Percentiles rank a stretch among this genome's conserved stretches.
Conservation (phyloP, 64 coral and sea anemone genomes). For the Platygyra sinensis region DNA sequence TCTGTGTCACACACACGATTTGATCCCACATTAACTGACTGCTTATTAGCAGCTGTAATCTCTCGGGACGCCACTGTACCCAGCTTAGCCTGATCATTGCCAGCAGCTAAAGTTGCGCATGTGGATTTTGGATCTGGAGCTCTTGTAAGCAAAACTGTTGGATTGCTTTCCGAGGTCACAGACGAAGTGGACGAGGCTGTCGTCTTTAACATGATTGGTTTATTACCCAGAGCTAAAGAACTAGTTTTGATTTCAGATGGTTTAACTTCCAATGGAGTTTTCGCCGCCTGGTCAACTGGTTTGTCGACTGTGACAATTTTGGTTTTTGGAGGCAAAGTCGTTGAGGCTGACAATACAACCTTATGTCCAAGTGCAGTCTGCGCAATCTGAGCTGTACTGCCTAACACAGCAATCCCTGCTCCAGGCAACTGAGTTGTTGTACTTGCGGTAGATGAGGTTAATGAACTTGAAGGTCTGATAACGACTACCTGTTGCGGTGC, state of each 20-base stretch:
- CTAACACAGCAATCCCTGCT: slow-evolving; percentile 6
- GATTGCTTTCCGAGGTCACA: not conserved
- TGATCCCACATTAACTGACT: not conserved
- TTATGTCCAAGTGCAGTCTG: slow-evolving; percentile 8
- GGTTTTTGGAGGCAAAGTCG: not conserved
- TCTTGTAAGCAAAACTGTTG: not conserved
- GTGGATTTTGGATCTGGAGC: slow-evolving; percentile 1
- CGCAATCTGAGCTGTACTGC: not conserved
- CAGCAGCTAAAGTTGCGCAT: not conserved
- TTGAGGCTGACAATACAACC: not conserved
- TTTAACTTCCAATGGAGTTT: not conserved
- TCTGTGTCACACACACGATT: not conserved
- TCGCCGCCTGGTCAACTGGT: not conserved
- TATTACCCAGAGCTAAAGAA: not conserved
- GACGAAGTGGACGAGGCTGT: not conserved
- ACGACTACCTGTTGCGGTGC: slow-evolving; percentile 17
- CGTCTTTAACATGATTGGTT: not conserved
- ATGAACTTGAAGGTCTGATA: not conserved
- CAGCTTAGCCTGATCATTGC: not conserved
- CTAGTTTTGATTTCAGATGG: not conserved
- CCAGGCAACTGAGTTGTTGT: not conserved
- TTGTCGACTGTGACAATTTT: not conserved
- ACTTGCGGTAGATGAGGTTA: slow-evolving; percentile 20
- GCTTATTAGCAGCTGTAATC: not conserved
- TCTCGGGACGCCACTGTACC: not conserved